Conservation (phyloP, 2,888 invertebrate species). For the Cremastinae sp. region DNA sequence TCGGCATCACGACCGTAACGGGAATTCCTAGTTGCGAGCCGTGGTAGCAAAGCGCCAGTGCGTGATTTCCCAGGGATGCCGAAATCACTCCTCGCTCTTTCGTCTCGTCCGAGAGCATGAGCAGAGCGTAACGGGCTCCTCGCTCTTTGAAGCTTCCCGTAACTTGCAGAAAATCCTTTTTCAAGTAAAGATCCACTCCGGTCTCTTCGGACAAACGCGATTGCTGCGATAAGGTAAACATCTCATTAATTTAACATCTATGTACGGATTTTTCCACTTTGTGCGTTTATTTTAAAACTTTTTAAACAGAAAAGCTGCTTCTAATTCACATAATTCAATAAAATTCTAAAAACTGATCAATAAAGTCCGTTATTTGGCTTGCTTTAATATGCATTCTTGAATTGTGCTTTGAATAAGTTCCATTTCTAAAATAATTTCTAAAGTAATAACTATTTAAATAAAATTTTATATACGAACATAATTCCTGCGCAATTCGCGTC, state of each 20-base stretch:
- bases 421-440: too few species aligned
- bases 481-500: too few species aligned
- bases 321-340: too few species aligned
- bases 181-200: slow-evolving; percentile 94
- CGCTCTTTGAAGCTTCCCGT: slow-evolving; percentile 99
- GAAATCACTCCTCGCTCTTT: slow-evolving; percentile 91
- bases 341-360: too few species aligned
- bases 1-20: slow-evolving; percentile 95
- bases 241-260: neutral
- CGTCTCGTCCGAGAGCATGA: slow-evolving; percentile 88
- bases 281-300: too few species aligned
- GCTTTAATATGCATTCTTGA: too few species aligned
- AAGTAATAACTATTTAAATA: too few species aligned
- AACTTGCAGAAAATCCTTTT: slow-evolving; percentile 95
- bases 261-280: too few species aligned
- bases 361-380: too few species aligned
- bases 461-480: too few species aligned
- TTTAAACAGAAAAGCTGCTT: too few species aligned
- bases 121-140: slow-evolving; percentile 92
- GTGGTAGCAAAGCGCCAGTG: slow-evolving; percentile 89
- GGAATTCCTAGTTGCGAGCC: slow-evolving; percentile 84
- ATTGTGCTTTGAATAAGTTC: too few species aligned
- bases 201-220: slow-evolving; percentile 90
- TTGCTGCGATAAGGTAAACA: slow-evolving; percentile 82
- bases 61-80: slow-evolving; percentile 97